phyloP scores from a whole-genome alignment of 2,888 invertebrate species.

The Malacosoma neustria region DNA sequence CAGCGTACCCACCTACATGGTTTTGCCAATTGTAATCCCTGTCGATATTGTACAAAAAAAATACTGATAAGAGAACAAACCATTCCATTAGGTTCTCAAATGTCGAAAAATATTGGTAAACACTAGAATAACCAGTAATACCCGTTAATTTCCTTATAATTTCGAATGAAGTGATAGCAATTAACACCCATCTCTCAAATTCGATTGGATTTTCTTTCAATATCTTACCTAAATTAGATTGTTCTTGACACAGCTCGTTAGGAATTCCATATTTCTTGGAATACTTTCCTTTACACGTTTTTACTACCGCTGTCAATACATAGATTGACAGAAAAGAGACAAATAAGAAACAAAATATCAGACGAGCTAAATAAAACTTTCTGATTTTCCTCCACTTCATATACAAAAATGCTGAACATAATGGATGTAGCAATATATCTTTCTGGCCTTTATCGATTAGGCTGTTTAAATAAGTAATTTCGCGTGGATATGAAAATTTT shows the following conservation, averaged over 20 bases:
- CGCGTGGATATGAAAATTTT: slow-evolving; percentile 88
- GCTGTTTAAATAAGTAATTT: slow-evolving; percentile 90
- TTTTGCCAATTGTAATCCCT: slow-evolving; percentile 89
- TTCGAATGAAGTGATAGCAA: slow-evolving; percentile 85
- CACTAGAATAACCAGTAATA: slow-evolving; percentile 85
- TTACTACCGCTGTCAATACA: slow-evolving; percentile 85
- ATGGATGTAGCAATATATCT: slow-evolving; percentile 88
- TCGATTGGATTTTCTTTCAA: slow-evolving; percentile 85
- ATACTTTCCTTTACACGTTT: slow-evolving; percentile 74
- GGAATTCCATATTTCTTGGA: slow-evolving; percentile 70
- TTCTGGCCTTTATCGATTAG: slow-evolving; percentile 93
- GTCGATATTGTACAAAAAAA: slow-evolving; percentile 85
- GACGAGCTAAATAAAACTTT: slow-evolving; percentile 88
- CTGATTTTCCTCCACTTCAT: slow-evolving; percentile 93
- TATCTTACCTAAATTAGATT: slow-evolving; percentile 82
- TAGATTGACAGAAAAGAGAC: slow-evolving; percentile 86
- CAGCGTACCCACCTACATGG: slow-evolving; percentile 89
- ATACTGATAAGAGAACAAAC: slow-evolving; percentile 89
- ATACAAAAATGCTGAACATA: slow-evolving; percentile 90
- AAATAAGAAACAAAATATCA: slow-evolving; percentile 86
- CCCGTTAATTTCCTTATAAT: slow-evolving; percentile 86
- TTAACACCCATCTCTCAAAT: slow-evolving; percentile 85
- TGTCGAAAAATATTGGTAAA: slow-evolving; percentile 86
- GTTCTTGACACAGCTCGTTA: slow-evolving; percentile 82
- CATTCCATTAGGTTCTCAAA: slow-evolving; percentile 91